A percentile compares a stretch with the other conserved stretches of the same genome.
These are phyloP conservation scores for Scaptomyza graminum DNA, from an alignment of 1,140 invertebrate genomes.

Conservation along the genomic window DNA sequence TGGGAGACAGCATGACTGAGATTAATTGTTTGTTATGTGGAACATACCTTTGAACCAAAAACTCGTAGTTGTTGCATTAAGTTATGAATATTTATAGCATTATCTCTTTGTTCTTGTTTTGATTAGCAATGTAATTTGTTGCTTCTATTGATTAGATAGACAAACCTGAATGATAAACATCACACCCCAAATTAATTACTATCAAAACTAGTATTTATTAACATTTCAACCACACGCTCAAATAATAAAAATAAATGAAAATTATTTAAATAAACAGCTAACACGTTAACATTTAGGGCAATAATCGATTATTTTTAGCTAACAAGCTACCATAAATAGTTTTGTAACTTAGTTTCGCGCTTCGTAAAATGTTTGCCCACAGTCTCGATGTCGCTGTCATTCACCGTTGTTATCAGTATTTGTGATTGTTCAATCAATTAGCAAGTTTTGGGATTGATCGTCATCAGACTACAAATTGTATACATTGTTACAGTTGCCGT, in stretches of 20 bases:
- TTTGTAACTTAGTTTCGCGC: neutral
- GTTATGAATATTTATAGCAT: no score
- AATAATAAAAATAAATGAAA: neutral
- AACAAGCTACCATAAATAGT: constrained; percentile 6
- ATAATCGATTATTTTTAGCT: constrained; percentile 3
- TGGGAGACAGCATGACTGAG: neutral
- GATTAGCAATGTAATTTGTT: no score
- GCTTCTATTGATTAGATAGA: no score
- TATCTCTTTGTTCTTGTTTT: neutral
- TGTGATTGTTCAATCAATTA: constrained; percentile 5
- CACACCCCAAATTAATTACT: neutral
- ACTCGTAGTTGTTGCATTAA: neutral
- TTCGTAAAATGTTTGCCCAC: constrained; percentile 2
- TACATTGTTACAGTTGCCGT: constrained; percentile 22
- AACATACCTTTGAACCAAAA: no score
- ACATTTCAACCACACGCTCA: neutral
- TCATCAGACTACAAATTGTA: constrained; percentile 2
- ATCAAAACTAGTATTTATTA: no score
- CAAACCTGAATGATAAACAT: no score
- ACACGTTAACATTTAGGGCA: constrained; percentile 3
- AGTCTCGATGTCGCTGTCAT: constrained; percentile 6
- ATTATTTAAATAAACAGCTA: neutral
- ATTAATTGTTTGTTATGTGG: neutral
- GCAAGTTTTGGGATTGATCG: constrained; percentile 4
- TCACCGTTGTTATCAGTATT: neutral